Conservation (phyloP, 2,888 invertebrate genomes). For the Molorchus minor region DNA sequence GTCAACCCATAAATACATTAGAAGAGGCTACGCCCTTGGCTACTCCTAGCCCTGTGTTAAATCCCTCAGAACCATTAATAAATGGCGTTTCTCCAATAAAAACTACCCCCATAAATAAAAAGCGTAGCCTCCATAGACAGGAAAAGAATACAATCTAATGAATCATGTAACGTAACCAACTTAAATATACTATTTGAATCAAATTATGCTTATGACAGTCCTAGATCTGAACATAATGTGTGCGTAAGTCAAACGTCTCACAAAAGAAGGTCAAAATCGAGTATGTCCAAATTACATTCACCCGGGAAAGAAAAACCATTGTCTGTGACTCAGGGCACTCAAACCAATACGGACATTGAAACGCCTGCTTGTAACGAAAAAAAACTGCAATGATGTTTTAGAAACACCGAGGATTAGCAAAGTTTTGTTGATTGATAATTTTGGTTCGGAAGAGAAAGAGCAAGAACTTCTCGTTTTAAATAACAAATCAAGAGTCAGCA, state of each 20-base stretch:
- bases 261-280: constrained; percentile 40
- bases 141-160: constrained; percentile 22
- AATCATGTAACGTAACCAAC: constrained; percentile 46
- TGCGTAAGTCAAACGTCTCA: constrained; percentile 16
- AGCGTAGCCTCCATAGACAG: constrained; percentile 31
- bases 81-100: constrained; percentile 7
- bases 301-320: constrained; percentile 45
- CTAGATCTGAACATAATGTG: constrained; percentile 27
- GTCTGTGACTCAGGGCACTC: constrained; percentile 25
- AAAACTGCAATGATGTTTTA: constrained; percentile 18
- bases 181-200: constrained; percentile 47
- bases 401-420: constrained; percentile 35
- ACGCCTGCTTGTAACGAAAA: constrained; percentile 18
- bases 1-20: neutral
- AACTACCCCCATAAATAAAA: constrained; percentile 40
- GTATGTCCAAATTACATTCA: constrained; percentile 46
- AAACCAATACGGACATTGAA: constrained; percentile 36
- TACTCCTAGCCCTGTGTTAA: neutral
- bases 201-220: constrained; percentile 33
- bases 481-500: constrained; percentile 17
- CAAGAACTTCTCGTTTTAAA: constrained; percentile 8
- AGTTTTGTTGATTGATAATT: constrained; percentile 21
- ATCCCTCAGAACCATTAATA: neutral
- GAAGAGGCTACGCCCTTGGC: constrained; percentile 1
- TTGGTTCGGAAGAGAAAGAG: neutral